phyloP scores from a whole-genome alignment of 2,888 invertebrate species.

The Masnerella sp. region DNA sequence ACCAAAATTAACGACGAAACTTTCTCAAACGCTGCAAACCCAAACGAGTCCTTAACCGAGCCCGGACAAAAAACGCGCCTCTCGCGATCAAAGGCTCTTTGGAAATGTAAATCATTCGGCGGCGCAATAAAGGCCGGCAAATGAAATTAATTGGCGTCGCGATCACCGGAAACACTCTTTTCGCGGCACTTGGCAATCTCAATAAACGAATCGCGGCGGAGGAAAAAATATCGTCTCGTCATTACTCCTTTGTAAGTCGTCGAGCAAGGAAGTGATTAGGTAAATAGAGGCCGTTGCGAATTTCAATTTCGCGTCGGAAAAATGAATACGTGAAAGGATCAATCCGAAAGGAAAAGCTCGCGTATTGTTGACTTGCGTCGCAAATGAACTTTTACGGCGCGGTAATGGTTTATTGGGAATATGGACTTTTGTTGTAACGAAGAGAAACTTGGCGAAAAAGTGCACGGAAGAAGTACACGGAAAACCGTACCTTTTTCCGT shows the following conservation, averaged over 20 bases:
- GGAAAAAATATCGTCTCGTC: constrained; percentile 22
- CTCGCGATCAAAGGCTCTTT: constrained; percentile 11
- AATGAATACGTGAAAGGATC: constrained; percentile 52
- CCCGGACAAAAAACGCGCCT: not conserved
- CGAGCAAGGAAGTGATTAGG: constrained; percentile 43
- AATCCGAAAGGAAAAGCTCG: constrained; percentile 52
- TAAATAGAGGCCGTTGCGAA: constrained; percentile 38
- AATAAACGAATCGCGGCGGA: constrained; percentile 11
- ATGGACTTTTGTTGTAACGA: constrained; percentile 34
- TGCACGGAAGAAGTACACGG: constrained; percentile 1
- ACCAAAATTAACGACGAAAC: constrained; percentile 2
- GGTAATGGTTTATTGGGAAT: constrained; percentile 25
- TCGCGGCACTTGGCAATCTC: constrained; percentile 7
- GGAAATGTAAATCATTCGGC: constrained; percentile 7
- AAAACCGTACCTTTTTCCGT: too few relatives aligned
- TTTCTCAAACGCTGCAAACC: constrained; percentile 14
- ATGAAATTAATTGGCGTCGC: constrained; percentile 11
- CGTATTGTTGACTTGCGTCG: constrained; percentile 35
- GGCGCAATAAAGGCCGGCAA: constrained; percentile 6
- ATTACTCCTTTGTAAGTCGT: constrained; percentile 20
- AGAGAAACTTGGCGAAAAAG: constrained; percentile 39
- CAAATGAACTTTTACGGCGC: constrained; percentile 35
- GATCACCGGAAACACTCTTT: constrained; percentile 14
- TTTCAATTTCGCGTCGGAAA: constrained; percentile 53
- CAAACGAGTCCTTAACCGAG: constrained; percentile 1